Evolutionary conservation across 1,140 invertebrate species (phyloP).

Genomic region (Sycophila sp.): DNA sequence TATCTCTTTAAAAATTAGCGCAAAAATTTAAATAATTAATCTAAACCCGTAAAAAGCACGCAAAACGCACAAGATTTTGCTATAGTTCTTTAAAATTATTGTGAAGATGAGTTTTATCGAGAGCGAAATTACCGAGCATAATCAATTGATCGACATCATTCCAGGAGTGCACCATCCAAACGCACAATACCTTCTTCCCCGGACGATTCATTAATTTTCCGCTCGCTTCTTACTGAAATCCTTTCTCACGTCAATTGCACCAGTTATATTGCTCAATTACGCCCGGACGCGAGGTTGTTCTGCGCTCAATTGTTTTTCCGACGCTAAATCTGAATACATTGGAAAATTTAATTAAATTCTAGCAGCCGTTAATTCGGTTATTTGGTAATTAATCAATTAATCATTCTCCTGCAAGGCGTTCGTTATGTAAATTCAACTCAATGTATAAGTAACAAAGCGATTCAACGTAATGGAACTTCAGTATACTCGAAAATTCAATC

Average conservation of each 20-base stretch:
- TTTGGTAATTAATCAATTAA: neutral
- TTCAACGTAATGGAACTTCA: too few species aligned
- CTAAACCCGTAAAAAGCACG: too few species aligned
- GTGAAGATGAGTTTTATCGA: slow-evolving; percentile 21
- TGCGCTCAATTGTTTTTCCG: neutral
- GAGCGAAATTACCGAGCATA: neutral
- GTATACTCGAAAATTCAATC: too few species aligned
- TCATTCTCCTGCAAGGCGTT: too few species aligned
- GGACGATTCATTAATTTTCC: slow-evolving; percentile 30
- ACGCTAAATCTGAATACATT: neutral
- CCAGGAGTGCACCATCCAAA: neutral
- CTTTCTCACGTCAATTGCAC: neutral
- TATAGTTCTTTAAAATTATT: too few species aligned
- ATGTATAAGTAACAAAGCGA: too few species aligned
- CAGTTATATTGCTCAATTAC: slow-evolving; percentile 23
- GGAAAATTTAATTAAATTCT: neutral
- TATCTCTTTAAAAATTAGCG: too few species aligned
- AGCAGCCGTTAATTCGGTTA: neutral
- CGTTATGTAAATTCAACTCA: too few species aligned
- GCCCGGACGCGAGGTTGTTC: neutral
- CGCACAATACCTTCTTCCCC: slow-evolving; percentile 6
- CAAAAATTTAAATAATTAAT: too few species aligned
- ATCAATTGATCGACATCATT: slow-evolving; percentile 30
- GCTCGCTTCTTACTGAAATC: neutral
- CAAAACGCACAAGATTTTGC: too few species aligned